Percentiles rank a stretch among this genome's conserved stretches.
Conservation (phyloP, 2,888 invertebrate species). For the Volucella bombylans region DNA sequence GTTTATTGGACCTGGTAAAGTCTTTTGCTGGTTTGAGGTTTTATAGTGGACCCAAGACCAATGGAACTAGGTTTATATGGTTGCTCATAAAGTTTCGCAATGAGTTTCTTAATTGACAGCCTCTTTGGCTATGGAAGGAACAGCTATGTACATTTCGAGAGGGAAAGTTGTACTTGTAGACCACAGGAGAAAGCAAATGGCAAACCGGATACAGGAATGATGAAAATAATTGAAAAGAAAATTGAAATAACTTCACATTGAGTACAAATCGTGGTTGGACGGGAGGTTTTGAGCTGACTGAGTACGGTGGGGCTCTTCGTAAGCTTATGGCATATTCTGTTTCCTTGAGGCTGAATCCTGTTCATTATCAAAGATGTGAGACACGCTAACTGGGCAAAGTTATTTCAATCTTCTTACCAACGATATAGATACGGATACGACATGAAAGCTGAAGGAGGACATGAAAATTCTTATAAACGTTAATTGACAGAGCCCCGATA, state of each 20-base stretch:
- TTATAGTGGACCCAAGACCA: conserved; percentile 34
- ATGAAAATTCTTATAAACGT: conserved; percentile 62
- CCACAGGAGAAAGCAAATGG: conserved; percentile 22
- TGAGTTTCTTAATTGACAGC: conserved; percentile 74
- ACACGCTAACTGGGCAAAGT: conserved; percentile 59
- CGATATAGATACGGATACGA: conserved; percentile 7
- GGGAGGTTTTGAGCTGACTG: too few relatives aligned
- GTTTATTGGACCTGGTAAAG: conserved; percentile 62
- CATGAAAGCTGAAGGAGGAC: conserved; percentile 7
- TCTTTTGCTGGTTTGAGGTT: conserved; percentile 34
- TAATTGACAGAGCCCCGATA: conserved; percentile 61
- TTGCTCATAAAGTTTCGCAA: conserved; percentile 71
- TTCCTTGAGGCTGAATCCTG: conserved; percentile 18
- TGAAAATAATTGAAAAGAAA: conserved; percentile 71
- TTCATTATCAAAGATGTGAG: conserved; percentile 14
- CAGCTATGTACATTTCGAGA: conserved; percentile 37
- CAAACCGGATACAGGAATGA: conserved; percentile 53
- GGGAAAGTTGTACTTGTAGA: conserved; percentile 52
- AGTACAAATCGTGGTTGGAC: conserved; percentile 1
- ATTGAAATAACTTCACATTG: conserved; percentile 62
- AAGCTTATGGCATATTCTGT: not conserved
- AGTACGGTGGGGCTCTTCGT: not conserved
- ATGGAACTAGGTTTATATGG: conserved; percentile 58
- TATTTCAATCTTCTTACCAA: conserved; percentile 62
- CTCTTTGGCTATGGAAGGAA: conserved; percentile 53